These are phyloP conservation scores for Clarias macrocephalus DNA, from an alignment of 2,113 vertebrate genomes.

Conservation along the genomic window DNA sequence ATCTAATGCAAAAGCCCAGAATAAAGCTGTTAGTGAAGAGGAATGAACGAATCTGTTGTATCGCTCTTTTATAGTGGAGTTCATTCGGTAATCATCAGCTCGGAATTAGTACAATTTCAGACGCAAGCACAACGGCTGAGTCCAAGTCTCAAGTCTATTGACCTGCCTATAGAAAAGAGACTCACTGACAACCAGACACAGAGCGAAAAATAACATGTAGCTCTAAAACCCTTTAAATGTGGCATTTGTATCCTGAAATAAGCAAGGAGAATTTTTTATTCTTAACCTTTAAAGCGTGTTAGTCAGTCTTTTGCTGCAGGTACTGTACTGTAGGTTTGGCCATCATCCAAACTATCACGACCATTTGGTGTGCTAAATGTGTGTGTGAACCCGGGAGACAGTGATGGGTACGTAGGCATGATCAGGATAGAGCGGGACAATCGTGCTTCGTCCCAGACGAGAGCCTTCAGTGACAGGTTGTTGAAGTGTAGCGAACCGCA, in stretches of 20 bases:
- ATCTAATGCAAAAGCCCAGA: not conserved
- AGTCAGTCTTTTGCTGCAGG: conserved; percentile 17
- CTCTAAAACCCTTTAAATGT: not conserved
- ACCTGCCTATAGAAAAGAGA: not conserved
- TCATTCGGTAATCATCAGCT: not conserved
- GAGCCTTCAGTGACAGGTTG: conserved; percentile 21
- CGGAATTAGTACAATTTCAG: not conserved
- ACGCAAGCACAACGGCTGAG: not conserved
- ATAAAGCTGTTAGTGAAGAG: not conserved
- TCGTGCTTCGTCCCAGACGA: conserved; percentile 6
- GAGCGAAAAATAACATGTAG: not conserved
- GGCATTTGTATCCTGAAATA: not conserved
- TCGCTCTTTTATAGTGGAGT: not conserved
- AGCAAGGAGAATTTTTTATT: not conserved
- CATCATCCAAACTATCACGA: not conserved
- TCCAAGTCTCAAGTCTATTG: not conserved
- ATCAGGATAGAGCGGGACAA: not conserved
- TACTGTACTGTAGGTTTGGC: not conserved
- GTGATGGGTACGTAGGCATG: not conserved
- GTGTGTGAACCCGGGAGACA: conserved; percentile 16
- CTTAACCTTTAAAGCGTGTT: no score
- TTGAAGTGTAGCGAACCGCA: conserved; percentile 16
- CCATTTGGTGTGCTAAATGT: conserved; percentile 20
- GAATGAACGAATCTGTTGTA: not conserved
- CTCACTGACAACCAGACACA: not conserved